A percentile compares a stretch with the other conserved stretches of the same genome.
phyloP scores from a whole-genome alignment of 1,140 invertebrate species.

The Cyclargus thomasi region DNA sequence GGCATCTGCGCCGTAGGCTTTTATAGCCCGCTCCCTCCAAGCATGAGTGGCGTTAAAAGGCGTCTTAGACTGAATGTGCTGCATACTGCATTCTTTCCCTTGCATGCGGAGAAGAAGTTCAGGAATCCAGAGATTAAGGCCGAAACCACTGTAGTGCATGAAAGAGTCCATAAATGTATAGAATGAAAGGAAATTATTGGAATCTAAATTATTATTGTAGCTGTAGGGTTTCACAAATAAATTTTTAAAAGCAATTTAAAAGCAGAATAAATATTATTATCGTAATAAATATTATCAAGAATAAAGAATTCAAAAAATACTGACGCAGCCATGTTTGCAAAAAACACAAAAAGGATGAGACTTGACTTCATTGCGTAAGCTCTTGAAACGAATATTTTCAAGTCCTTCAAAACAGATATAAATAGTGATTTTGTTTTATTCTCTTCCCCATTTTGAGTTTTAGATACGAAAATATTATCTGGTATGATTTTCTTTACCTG shows the following conservation, averaged over 20 bases:
- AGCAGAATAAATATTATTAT: too few species aligned
- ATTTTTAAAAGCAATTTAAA: too few species aligned
- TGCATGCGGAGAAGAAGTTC: constrained; percentile 78
- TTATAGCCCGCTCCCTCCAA: constrained; percentile 40
- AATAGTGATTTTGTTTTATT: constrained; percentile 65
- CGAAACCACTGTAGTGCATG: constrained; percentile 77
- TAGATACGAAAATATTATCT: constrained; percentile 54
- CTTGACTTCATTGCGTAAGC: constrained; percentile 75
- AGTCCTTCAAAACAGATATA: constrained; percentile 72
- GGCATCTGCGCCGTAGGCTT: constrained; percentile 24
- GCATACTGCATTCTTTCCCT: constrained; percentile 40
- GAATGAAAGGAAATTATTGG: too few species aligned
- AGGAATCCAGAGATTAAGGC: constrained; percentile 82
- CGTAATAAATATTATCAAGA: not conserved
- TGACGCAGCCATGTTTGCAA: constrained; percentile 82
- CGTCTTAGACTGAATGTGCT: constrained; percentile 32
- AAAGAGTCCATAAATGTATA: not conserved
- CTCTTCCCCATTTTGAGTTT: constrained; percentile 44
- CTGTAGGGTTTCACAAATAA: too few species aligned
- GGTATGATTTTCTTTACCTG: constrained; percentile 63
- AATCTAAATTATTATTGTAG: too few species aligned
- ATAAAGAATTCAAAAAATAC: constrained; percentile 32
- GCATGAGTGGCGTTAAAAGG: constrained; percentile 43
- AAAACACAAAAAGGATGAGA: constrained; percentile 77
- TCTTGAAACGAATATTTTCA: constrained; percentile 72